A percentile compares a stretch with the other conserved stretches of the same genome.
Evolutionary conservation across 2,888 invertebrate species (phyloP).

Genomic region (Eutolmus rufibarbis): DNA sequence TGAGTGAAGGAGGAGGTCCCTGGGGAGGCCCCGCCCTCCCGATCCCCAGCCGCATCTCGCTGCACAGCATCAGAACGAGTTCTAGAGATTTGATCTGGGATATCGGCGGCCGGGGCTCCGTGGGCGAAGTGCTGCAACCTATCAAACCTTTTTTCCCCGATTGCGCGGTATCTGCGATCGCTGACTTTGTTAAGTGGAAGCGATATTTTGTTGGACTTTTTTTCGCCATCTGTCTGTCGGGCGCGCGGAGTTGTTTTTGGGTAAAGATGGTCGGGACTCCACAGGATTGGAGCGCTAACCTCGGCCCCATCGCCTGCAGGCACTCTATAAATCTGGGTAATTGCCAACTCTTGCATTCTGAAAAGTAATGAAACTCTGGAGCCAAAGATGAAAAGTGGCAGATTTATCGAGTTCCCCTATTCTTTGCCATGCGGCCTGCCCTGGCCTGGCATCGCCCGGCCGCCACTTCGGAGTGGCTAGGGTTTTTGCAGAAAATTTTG

Average conservation of each 20-base stretch:
- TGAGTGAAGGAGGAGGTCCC: background rate
- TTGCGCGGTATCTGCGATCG: background rate
- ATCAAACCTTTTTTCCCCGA: conserved; percentile 6
- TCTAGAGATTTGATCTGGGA: conserved; percentile 30
- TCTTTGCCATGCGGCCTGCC: background rate
- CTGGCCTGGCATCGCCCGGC: background rate
- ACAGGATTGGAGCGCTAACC: background rate
- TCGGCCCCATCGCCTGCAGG: background rate
- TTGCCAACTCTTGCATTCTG: conserved; percentile 41
- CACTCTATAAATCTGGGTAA: conserved; percentile 42
- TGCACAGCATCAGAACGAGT: conserved; percentile 32
- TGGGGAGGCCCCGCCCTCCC: background rate
- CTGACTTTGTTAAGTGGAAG: conserved; percentile 24
- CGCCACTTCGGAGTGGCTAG: background rate
- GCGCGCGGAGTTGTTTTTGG: background rate
- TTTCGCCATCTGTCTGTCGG: conserved; percentile 5
- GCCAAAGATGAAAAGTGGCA: conserved; percentile 32
- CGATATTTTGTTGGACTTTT: conserved; percentile 13
- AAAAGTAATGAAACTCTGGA: conserved; percentile 19
- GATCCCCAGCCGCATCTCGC: background rate
- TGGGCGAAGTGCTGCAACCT: conserved; percentile 17
- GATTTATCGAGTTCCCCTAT: conserved; percentile 20
- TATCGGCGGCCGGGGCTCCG: background rate
- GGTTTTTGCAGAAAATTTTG: background rate
- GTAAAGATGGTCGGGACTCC: conserved; percentile 13